Base-by-base conservation (phyloP, 2,888 invertebrate genomes). In the Brachylomia viminalis region DNA sequence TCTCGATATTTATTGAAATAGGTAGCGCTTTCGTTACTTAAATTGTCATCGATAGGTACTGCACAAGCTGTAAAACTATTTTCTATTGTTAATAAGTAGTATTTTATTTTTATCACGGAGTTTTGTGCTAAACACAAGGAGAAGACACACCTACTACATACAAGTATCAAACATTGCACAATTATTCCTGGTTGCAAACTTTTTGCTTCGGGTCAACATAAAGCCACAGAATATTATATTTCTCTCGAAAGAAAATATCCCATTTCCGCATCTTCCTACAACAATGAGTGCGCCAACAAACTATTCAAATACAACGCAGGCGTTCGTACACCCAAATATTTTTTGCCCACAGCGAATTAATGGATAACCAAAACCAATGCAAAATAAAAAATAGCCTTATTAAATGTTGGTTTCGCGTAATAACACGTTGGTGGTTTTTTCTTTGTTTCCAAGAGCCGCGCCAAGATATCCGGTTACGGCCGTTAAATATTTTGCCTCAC, bases 221-320 rank as follows among this genome's bases (percentile, higher is more conserved):
- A 96, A 95, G 92, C 94, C 90, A 89, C 87, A 89, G 92, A 95
- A 96, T 96, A 96, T 96, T 94, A 96, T 96, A 95, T 96, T 96
- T 93, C 96, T 94, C 93, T 93, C 93, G 95, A 93, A 96, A 96
- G 96, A 96, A 96, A 96, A 96, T 96, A 97, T 96, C 96, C 96
- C 93, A 97, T 96, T 96, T 97, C 97, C 97, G 96, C 96, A 96
- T 96, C 96, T 96, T 95, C 95, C 92, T 93, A 93, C 92, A 96
- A 97, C 96, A 96, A 97, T 96, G 95, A 92, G 92, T 91, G 92
- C 94, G 93, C 94, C 94, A 93, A 92, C 93, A 88, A 94, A 95
- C 96, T 96, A 96, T 96, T 96, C 96, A 96, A 96, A 96, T 96
- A 95, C 87, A 83, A 90, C 90, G 91, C 89, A 93, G 92, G 92